These are phyloP conservation scores for Gavia stellata DNA, from an alignment of 2,113 vertebrate genomes.

Conservation along the genomic window DNA sequence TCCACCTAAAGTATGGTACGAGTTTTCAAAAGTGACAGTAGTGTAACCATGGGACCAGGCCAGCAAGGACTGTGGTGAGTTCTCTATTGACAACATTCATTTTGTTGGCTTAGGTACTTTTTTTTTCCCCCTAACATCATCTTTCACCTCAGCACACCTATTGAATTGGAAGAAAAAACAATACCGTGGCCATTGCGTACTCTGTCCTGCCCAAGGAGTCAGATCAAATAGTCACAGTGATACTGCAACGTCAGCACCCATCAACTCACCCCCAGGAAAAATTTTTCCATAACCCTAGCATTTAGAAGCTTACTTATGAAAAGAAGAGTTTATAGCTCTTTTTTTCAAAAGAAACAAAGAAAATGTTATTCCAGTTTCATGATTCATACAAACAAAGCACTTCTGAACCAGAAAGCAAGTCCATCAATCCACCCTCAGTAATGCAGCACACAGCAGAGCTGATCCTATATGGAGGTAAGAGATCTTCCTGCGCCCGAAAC, in stretches of 20 bases:
- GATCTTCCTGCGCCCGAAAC: too few relatives aligned
- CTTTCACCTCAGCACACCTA: background rate
- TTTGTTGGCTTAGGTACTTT: background rate
- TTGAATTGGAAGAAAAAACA: background rate
- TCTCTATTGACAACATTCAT: background rate
- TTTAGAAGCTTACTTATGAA: background rate
- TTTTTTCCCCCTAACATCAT: background rate
- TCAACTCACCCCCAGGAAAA: background rate
- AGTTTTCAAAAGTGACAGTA: background rate
- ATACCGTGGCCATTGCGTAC: accelerated
- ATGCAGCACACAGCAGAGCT: background rate
- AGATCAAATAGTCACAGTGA: background rate
- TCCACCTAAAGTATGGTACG: background rate
- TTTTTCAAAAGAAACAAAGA: background rate
- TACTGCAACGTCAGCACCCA: background rate
- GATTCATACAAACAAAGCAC: background rate
- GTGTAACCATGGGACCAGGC: background rate
- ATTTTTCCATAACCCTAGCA: background rate
- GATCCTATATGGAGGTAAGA: background rate
- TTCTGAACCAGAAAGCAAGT: background rate
- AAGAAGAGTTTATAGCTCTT: background rate
- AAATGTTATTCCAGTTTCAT: accelerated
- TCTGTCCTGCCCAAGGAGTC: too few relatives aligned
- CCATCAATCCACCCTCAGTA: background rate
- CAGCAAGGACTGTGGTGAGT: background rate